Conservation (phyloP, 2,113 vertebrate species). For the Rhea americana region DNA sequence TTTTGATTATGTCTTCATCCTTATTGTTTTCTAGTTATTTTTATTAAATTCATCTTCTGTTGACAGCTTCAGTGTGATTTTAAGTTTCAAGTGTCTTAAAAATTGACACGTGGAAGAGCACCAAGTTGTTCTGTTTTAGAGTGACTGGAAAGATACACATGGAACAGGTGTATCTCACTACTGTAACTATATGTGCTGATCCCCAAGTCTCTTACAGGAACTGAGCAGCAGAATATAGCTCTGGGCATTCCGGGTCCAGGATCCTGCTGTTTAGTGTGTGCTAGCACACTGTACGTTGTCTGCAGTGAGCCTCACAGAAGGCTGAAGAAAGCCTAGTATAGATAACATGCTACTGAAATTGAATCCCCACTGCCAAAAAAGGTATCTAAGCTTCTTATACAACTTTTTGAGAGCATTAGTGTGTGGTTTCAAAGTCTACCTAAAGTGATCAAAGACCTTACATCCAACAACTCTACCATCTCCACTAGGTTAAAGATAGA, state of each 20-base stretch:
- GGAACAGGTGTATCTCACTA: neutral
- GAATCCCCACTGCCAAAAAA: neutral
- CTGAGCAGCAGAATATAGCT: neutral
- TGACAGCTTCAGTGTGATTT: neutral
- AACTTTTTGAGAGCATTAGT: fast-evolving
- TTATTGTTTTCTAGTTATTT: neutral
- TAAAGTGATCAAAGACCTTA: neutral
- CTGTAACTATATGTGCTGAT: neutral
- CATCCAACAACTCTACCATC: neutral
- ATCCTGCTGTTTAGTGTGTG: neutral
- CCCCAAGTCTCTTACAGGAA: neutral
- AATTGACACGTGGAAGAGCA: neutral
- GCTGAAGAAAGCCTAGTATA: neutral
- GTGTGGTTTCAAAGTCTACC: neutral
- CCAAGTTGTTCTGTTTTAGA: neutral
- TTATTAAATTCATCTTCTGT: neutral
- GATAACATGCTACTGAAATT: neutral
- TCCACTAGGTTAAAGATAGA: neutral
- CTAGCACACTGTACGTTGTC: neutral
- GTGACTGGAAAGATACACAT: neutral
- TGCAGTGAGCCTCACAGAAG: neutral
- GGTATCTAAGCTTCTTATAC: neutral
- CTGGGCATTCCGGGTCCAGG: neutral
- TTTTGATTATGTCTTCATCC: neutral
- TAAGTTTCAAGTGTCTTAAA: neutral